These are phyloP conservation scores for Acanthurus lineatus DNA, from an alignment of 2,797 vertebrate genomes.

Conservation along the genomic window DNA sequence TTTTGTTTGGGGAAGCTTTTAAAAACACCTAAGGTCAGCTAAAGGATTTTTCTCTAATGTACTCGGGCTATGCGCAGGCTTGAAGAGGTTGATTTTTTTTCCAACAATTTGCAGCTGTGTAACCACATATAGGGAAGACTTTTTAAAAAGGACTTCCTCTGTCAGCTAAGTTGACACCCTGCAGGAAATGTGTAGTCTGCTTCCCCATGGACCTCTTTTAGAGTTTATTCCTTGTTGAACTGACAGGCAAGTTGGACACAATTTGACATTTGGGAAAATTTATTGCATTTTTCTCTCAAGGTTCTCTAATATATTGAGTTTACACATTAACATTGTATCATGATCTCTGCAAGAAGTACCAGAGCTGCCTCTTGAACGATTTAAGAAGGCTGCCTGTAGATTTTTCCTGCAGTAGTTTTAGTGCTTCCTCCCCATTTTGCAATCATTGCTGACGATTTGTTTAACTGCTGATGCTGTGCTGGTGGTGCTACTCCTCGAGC, in stretches of 20 bases:
- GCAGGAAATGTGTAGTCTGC: slow-evolving; percentile 58
- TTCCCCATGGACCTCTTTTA: slow-evolving; percentile 39
- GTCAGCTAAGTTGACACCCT: slow-evolving; percentile 37
- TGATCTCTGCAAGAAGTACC: neutral
- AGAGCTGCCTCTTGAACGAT: slow-evolving; percentile 15
- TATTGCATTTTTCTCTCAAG: neutral
- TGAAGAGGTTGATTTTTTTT: slow-evolving; percentile 11
- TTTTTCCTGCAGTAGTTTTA: slow-evolving; percentile 35
- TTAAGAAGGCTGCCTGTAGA: neutral
- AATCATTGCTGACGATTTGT: slow-evolving; percentile 36
- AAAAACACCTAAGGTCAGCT: neutral
- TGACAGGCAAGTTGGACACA: neutral
- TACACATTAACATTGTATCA: slow-evolving; percentile 20
- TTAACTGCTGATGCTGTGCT: slow-evolving; percentile 36
- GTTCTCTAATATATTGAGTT: slow-evolving; percentile 12
- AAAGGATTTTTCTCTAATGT: neutral
- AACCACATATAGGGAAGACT: slow-evolving; percentile 26
- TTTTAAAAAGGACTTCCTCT: slow-evolving; percentile 45
- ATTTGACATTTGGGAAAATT: slow-evolving; percentile 13
- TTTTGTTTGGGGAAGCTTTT: neutral
- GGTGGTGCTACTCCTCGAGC: slow-evolving; percentile 55
- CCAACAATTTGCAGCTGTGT: slow-evolving; percentile 37
- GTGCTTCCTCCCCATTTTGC: slow-evolving; percentile 19
- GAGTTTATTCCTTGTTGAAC: slow-evolving; percentile 15
- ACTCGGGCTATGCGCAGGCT: neutral